These are phyloP conservation scores for Baryphthengus martii DNA, from an alignment of 2,113 vertebrate genomes.

Conservation along the genomic window DNA sequence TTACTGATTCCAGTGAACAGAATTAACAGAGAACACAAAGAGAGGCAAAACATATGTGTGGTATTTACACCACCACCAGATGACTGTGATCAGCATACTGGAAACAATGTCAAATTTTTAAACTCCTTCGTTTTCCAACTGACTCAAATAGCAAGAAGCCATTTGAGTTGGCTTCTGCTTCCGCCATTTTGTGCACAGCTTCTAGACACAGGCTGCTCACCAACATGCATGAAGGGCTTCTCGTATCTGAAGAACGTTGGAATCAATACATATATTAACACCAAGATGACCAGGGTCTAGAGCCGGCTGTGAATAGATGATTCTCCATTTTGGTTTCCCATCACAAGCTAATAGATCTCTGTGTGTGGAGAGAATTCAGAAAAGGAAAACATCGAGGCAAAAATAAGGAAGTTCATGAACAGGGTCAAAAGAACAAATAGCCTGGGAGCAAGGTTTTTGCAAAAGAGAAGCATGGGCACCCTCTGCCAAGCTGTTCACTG, in stretches of 20 bases:
- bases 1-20: not conserved
- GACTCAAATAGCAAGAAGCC: not conserved
- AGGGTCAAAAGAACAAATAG: not conserved
- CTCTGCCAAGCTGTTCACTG: constrained; percentile 12
- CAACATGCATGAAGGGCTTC: accelerated
- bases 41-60: constrained; percentile 13
- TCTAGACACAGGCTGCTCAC: not conserved
- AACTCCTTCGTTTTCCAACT: not conserved
- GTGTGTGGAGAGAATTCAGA: not conserved
- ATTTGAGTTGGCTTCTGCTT: not conserved
- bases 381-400: not conserved
- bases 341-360: not conserved
- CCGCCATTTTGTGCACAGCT: not conserved
- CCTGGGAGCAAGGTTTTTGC: not conserved
- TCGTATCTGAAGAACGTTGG: not conserved
- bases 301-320: not conserved
- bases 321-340: not conserved
- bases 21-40: not conserved
- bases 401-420: not conserved
- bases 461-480: not conserved
- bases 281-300: not conserved
- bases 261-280: not conserved
- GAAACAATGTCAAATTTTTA: not conserved
- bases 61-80: not conserved
- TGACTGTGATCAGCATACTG: constrained; percentile 21